Base-by-base conservation (phyloP, 2,797 vertebrate species). In the Malacoctenus gilli region DNA sequence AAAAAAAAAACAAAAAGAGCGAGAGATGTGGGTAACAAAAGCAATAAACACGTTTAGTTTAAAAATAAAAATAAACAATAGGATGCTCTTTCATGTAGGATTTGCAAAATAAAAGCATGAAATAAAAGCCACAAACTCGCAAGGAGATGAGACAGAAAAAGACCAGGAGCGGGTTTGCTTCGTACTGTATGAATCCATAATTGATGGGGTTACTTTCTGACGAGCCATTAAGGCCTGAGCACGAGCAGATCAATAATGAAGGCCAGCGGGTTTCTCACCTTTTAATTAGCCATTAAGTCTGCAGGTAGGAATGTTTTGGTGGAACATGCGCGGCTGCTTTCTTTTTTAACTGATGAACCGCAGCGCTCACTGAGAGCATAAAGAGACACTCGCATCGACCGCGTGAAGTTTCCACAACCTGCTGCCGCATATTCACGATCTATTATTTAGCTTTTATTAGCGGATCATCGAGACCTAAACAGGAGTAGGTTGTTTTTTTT, bases 131-230 rank as follows among this genome's bases (percentile, higher is more conserved):
- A 5, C 25, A 28, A 5, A 28, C 2, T 28, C 6, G 5, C 6
- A 28, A 28, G 25, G 25, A 28, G 25, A 28, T 5, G 25, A 28
- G 6, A 28, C 9, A n/a, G n/a, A n/a, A 8, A 46, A 40, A 48
- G 22, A 39, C 16, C 28, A 31, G 14, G 13, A 42, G 18, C 9
- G 14, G 23, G 22, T 1, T 11, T 4, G 0, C 3, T 4, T 44
- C 71, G 20, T 14, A 16, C 53, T 51, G 28, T 44, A 38, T 71
- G 51, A 14, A 61, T 73, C 16, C 43, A 69, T 69, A 50, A 68
- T 70, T 49, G 49, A 75, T 51, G 9, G 2, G 1, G 41, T 12
- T 15, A 38, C 25, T 50, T 60, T 37, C 15, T 43, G 22, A 68
- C 30, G 32, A 34, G 14, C 16, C n/a, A 37, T 42, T 9, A 18